Percentiles rank a stretch among this genome's conserved stretches.
These are phyloP conservation scores for Buathra laborator DNA, from an alignment of 2,888 invertebrate species.

Conservation along the genomic window DNA sequence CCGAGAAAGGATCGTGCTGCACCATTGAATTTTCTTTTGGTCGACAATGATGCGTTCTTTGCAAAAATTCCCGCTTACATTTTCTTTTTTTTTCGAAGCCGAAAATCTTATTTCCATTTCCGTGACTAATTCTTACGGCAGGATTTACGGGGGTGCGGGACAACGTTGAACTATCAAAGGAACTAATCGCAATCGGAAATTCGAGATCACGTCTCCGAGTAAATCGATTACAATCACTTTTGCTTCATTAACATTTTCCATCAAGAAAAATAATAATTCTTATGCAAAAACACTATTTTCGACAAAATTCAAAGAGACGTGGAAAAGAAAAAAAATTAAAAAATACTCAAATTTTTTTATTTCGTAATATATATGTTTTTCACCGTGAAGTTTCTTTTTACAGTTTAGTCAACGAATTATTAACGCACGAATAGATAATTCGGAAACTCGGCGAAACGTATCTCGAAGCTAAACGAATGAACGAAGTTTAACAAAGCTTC, in stretches of 20 bases:
- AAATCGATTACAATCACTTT: not conserved
- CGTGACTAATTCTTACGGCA: no score
- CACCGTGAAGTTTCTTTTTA: no score
- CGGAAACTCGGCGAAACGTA: not conserved
- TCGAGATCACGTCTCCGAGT: conserved; percentile 21
- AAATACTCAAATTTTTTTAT: not conserved
- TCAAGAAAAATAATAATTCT: not conserved
- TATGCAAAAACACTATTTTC: no score
- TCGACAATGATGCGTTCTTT: conserved; percentile 29
- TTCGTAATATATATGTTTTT: not conserved
- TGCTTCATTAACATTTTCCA: not conserved
- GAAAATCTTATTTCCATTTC: conserved; percentile 46
- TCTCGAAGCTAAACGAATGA: not conserved
- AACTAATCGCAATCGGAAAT: not conserved
- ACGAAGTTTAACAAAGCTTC: not conserved
- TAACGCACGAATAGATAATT: not conserved
- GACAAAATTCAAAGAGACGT: no score
- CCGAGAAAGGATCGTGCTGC: conserved; percentile 71
- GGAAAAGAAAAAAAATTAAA: no score
- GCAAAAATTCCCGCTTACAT: not conserved
- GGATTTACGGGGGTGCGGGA: not conserved
- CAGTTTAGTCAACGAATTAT: not conserved
- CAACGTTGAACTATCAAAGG: not conserved
- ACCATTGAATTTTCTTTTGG: conserved; percentile 67
- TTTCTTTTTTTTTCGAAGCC: conserved; percentile 22